Conservation (phyloP, 2,113 vertebrate species). For the Zootoca vivipara region DNA sequence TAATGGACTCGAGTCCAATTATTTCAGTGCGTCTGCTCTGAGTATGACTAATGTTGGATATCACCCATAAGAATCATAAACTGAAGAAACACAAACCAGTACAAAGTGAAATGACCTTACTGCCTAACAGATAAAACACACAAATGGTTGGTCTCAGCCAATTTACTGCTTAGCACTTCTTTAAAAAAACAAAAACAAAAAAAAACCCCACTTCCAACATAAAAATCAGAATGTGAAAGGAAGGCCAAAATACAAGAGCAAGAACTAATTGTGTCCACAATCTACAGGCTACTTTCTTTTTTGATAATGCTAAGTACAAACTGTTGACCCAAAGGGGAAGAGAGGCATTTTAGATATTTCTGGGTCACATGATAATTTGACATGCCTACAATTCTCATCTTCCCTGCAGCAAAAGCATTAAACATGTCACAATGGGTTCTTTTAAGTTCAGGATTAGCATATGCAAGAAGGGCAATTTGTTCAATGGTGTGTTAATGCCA, state of each 20-base stretch:
- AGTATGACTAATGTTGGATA: not conserved
- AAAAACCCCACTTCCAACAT: not conserved
- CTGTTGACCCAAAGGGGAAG: conserved; percentile 76
- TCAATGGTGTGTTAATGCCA: conserved; percentile 82
- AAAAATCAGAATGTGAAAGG: conserved; percentile 33
- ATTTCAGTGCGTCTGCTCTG: not conserved
- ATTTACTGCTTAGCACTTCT: conserved; percentile 54
- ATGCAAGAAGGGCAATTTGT: conserved; percentile 83
- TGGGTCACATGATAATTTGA: conserved; percentile 78
- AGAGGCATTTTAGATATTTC: conserved; percentile 77
- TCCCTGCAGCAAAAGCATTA: conserved; percentile 72
- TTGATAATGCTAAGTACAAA: conserved; percentile 69
- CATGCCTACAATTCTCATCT: conserved; percentile 73
- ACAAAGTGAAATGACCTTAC: conserved; percentile 20
- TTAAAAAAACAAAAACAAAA: not conserved
- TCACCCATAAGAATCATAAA: not conserved
- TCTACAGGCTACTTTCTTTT: conserved; percentile 67
- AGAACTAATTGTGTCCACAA: conserved; percentile 70
- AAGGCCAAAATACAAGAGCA: conserved; percentile 58
- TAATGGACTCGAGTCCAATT: no score
- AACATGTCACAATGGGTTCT: conserved; percentile 80
- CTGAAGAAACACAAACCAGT: not conserved
- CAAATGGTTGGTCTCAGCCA: conserved; percentile 48
- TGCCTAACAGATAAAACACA: conserved; percentile 42
- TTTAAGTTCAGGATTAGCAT: conserved; percentile 83